Conservation (phyloP, 2,888 invertebrate species). For the Eupithecia dodoneata region DNA sequence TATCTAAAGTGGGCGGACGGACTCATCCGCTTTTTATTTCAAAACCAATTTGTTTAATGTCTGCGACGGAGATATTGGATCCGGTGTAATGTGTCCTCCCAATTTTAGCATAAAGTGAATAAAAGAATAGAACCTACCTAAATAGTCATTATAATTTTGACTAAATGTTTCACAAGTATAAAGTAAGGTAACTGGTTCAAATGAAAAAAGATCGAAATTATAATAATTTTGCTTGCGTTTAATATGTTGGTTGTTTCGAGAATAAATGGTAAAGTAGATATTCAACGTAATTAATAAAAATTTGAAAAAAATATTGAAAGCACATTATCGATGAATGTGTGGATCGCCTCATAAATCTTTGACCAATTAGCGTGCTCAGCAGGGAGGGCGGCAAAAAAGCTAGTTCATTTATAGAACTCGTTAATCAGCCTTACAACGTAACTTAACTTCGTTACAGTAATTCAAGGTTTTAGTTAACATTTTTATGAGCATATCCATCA, state of each 20-base stretch:
- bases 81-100: conserved; percentile 27
- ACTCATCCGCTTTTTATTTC: conserved; percentile 52
- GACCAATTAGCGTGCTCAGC: background rate
- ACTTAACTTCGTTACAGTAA: conserved; percentile 15
- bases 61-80: conserved; percentile 50
- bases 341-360: background rate
- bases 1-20: conserved; percentile 56
- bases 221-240: background rate
- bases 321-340: background rate
- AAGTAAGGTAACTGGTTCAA: background rate
- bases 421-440: conserved; percentile 13
- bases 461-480: conserved; percentile 27
- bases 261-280: background rate
- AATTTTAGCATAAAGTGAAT: conserved; percentile 2
- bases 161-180: too few relatives aligned
- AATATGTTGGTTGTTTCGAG: background rate
- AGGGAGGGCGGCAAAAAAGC: conserved; percentile 10
- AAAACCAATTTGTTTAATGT: conserved; percentile 65
- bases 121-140: background rate
- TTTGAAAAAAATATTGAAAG: background rate
- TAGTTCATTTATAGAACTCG: conserved; percentile 13
- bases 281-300: background rate
- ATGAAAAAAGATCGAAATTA: background rate
- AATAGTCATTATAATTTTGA: too few relatives aligned
- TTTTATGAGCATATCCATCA: conserved; percentile 23